Conservation (phyloP, 1,140 invertebrate genomes). For the Agrilus planipennis region DNA sequence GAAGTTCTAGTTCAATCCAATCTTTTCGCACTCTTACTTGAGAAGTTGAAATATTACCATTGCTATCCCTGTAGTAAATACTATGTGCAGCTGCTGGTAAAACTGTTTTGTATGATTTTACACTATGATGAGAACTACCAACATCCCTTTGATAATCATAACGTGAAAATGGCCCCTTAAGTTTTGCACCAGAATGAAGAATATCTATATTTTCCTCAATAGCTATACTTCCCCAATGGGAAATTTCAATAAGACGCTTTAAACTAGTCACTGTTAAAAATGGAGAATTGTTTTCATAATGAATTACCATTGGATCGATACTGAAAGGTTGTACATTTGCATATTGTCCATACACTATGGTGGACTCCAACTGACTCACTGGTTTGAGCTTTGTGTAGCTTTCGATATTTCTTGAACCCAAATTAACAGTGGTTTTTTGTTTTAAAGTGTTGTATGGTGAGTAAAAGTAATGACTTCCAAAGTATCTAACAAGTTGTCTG, state of each 20-base stretch:
- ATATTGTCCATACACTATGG: constrained; percentile 80
- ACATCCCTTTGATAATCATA: constrained; percentile 93
- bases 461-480: constrained; percentile 73
- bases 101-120: constrained; percentile 87
- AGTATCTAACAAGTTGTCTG: constrained; percentile 82
- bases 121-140: constrained; percentile 69
- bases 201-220: constrained; percentile 91
- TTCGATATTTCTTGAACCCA: constrained; percentile 52
- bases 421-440: constrained; percentile 58
- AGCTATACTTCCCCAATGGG: constrained; percentile 99
- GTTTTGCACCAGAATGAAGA: constrained; percentile 78
- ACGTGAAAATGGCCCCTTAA: constrained; percentile 90
- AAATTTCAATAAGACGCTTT: constrained; percentile 85
- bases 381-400: constrained; percentile 82
- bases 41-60: constrained; percentile 98
- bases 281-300: constrained; percentile 94
- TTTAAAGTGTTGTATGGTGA: constrained; percentile 67
- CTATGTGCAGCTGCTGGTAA: constrained; percentile 65
- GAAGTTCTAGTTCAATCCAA: constrained; percentile 86
- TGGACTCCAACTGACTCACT: constrained; percentile 60
- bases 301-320: constrained; percentile 57
- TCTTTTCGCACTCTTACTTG: constrained; percentile 79
- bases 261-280: constrained; percentile 83
- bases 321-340: constrained; percentile 47
- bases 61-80: constrained; percentile 62